A percentile compares a stretch with the other conserved stretches of the same genome.
Evolutionary conservation across 2,888 invertebrate species (phyloP).

Genomic region (Hypolimnas misippus): DNA sequence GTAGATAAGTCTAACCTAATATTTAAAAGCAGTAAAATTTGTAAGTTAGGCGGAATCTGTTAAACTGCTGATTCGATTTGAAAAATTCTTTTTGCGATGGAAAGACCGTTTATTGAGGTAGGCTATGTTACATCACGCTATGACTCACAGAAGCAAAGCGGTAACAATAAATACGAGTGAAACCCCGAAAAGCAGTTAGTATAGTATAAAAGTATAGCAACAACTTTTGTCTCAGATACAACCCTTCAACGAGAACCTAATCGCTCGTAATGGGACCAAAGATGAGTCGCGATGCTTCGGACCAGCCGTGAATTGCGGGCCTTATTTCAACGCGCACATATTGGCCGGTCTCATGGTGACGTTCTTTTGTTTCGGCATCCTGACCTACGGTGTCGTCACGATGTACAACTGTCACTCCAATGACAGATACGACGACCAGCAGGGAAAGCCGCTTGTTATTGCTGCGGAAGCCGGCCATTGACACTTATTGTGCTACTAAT

Average conservation of each 20-base stretch:
- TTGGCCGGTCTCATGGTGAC: conserved; percentile 51
- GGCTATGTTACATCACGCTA: no score
- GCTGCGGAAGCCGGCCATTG: conserved; percentile 31
- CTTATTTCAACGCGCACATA: conserved; percentile 55
- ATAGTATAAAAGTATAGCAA: no score
- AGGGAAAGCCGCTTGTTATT: conserved; percentile 48
- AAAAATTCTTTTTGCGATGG: no score
- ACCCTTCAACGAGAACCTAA: conserved; percentile 25
- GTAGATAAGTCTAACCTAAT: no score
- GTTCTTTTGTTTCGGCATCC: conserved; percentile 46
- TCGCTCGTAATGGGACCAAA: not conserved
- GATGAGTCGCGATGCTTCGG: conserved; percentile 45
- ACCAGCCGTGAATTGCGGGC: conserved; percentile 55
- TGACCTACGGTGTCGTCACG: conserved; percentile 48
- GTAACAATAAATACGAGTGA: no score
- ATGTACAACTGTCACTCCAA: conserved; percentile 51
- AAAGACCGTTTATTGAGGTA: no score
- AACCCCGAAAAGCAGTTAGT: no score
- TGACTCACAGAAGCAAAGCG: no score
- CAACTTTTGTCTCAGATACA: conserved; percentile 38
- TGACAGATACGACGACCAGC: conserved; percentile 58
- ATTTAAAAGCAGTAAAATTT: no score
- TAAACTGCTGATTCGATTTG: no score
- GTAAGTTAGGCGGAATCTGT: no score
- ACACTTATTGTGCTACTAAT: conserved; percentile 5